Evolutionary conservation across 2,888 invertebrate species (phyloP).

Genomic region (Ophonus ardosiacus): DNA sequence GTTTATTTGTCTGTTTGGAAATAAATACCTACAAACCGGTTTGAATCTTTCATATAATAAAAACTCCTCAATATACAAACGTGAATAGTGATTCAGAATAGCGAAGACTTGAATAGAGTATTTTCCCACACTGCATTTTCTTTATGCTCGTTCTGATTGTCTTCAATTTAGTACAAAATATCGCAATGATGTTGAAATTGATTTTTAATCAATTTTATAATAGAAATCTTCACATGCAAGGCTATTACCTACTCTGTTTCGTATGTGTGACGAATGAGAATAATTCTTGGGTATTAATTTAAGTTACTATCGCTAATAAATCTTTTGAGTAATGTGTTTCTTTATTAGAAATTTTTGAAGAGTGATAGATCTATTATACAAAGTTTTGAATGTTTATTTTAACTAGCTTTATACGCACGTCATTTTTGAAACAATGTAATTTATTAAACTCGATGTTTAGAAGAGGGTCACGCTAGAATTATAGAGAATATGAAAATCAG

Average conservation of each 20-base stretch:
- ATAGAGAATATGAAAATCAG: no score
- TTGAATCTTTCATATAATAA: not conserved
- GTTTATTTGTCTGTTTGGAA: not conserved
- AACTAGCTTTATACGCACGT: not conserved
- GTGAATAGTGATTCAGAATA: not conserved
- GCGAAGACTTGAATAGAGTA: not conserved
- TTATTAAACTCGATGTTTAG: no score
- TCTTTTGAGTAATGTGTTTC: not conserved
- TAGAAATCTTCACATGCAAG: constrained; percentile 4
- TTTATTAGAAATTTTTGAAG: not conserved
- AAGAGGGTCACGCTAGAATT: no score
- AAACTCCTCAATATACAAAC: not conserved
- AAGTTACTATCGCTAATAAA: not conserved
- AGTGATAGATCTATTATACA: no score
- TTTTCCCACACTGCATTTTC: not conserved
- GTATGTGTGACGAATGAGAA: constrained; percentile 6
- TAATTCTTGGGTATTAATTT: not conserved
- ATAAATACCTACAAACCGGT: not conserved
- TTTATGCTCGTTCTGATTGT: constrained; percentile 5
- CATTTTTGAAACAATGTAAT: no score
- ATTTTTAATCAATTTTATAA: constrained; percentile 17
- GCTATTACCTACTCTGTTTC: not conserved
- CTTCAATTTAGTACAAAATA: constrained; percentile 7
- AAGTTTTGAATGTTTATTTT: no score
- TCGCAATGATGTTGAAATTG: constrained; percentile 5